Conservation (phyloP, 2,113 vertebrate species). For the Protobothrops mucrosquamatus region DNA sequence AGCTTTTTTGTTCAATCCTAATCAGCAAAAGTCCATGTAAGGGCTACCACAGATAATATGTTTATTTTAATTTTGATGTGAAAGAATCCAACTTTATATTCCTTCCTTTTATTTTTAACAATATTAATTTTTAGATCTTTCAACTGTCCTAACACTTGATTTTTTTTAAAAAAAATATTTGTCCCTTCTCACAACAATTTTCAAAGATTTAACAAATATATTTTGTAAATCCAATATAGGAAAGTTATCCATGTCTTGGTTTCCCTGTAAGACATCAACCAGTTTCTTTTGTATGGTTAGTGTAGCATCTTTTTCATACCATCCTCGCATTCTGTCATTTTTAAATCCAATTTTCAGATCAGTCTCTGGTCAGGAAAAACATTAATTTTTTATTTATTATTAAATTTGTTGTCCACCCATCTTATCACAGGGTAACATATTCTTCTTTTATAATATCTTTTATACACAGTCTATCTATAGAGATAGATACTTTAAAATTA, state of each 20-base stretch:
- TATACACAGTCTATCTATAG: neutral
- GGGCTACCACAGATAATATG: neutral
- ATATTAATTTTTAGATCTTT: neutral
- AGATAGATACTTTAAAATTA: neutral
- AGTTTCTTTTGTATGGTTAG: neutral
- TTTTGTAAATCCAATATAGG: neutral
- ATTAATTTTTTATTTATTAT: neutral
- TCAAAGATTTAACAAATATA: neutral
- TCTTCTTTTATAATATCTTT: neutral
- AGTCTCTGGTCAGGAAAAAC: neutral
- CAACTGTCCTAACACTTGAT: neutral
- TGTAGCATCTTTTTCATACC: neutral
- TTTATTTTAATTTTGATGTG: neutral
- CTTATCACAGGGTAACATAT: neutral
- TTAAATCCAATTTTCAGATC: neutral
- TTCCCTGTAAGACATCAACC: neutral
- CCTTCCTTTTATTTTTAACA: neutral
- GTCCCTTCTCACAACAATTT: neutral
- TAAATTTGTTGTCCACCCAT: neutral
- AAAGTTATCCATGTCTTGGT: neutral
- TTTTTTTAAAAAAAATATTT: neutral
- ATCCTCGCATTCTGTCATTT: neutral
- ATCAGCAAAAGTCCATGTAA: neutral
- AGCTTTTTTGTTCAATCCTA: neutral
- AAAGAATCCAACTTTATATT: neutral